These are phyloP conservation scores for Phaethon lepturus DNA, from an alignment of 2,113 vertebrate species.

Conservation along the genomic window DNA sequence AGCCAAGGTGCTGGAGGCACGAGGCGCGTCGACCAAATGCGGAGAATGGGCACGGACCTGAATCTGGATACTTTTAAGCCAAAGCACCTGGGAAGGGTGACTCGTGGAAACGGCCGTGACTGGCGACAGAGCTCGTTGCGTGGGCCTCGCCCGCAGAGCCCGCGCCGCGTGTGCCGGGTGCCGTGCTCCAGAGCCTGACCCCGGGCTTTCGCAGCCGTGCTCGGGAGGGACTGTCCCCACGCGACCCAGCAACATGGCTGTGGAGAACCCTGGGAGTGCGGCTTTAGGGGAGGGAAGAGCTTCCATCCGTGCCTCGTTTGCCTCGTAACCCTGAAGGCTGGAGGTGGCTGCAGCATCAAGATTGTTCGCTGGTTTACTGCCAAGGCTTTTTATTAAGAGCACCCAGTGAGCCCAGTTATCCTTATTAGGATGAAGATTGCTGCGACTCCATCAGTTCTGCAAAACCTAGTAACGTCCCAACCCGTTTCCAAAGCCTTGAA, in stretches of 20 bases:
- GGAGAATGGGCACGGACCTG: neutral
- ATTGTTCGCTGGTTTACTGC: neutral
- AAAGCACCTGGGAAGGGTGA: rapidly evolving
- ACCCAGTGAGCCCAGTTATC: neutral
- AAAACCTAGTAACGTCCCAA: neutral
- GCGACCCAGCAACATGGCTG: rapidly evolving
- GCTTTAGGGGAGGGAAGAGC: neutral
- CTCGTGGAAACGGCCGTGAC: rapidly evolving
- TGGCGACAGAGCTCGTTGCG: rapidly evolving
- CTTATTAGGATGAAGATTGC: neutral
- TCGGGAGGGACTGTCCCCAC: rapidly evolving
- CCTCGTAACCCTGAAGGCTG: neutral
- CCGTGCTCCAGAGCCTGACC: rapidly evolving
- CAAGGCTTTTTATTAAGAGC: neutral
- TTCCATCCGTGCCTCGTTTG: neutral
- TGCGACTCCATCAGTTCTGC: neutral
- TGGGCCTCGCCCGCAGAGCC: rapidly evolving
- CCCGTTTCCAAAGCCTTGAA: neutral
- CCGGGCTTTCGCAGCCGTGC: rapidly evolving
- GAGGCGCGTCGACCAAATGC: rapidly evolving
- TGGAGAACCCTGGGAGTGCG: no score
- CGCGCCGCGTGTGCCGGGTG: rapidly evolving
- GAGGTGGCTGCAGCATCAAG: neutral
- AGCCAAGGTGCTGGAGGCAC: rapidly evolving
- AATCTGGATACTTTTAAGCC: neutral